phyloP scores from a whole-genome alignment of 1,140 invertebrate species.

The Ylistrum balloti region DNA sequence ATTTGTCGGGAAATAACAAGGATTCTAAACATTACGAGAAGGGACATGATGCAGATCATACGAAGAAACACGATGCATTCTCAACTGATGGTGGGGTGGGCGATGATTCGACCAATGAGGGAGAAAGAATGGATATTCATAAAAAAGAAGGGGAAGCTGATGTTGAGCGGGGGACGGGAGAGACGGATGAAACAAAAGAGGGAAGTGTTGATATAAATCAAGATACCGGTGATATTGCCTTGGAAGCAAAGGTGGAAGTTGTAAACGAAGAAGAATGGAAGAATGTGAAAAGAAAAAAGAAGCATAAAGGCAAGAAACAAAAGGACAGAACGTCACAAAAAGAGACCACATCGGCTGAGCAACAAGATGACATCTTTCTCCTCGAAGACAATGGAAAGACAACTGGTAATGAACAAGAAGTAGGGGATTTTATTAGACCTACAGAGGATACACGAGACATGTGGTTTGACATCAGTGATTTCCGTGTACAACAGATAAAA shows the following conservation, averaged over 20 bases:
- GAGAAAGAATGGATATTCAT: background rate
- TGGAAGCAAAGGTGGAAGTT: background rate
- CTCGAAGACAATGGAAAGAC: background rate
- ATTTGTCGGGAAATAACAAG: background rate
- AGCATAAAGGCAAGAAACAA: background rate
- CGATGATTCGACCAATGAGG: background rate
- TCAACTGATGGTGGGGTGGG: background rate
- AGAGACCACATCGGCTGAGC: background rate
- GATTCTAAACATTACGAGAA: background rate
- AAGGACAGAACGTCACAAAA: background rate
- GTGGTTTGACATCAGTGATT: background rate
- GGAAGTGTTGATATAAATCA: no score
- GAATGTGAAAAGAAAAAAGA: background rate
- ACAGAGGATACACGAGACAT: background rate
- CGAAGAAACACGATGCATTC: background rate
- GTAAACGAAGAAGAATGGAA: background rate
- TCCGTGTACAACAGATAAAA: background rate
- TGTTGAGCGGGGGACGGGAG: background rate
- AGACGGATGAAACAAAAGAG: background rate
- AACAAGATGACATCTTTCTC: background rate
- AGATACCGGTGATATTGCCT: background rate
- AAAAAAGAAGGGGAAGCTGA: background rate
- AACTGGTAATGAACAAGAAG: background rate
- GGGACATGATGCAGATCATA: background rate
- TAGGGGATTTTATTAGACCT: background rate